phyloP scores from a whole-genome alignment of 2,797 vertebrate genomes.

The Acanthurus leucopareius region DNA sequence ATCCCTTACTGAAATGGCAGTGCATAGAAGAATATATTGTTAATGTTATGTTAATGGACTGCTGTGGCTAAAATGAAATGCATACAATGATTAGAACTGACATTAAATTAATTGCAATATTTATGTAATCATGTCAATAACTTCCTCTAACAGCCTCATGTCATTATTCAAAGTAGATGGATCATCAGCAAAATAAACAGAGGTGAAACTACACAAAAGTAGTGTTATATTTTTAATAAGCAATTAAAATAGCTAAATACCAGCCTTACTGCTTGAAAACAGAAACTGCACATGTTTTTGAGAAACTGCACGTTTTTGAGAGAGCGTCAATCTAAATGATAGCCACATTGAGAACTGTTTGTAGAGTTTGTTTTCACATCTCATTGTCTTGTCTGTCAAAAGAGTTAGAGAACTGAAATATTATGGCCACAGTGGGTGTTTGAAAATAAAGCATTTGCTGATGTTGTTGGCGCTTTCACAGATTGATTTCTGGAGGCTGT shows the following conservation, averaged over 20 bases:
- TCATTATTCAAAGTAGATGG: conserved; percentile 23
- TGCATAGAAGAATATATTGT: conserved; percentile 43
- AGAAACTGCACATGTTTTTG: background rate
- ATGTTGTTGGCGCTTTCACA: conserved; percentile 4
- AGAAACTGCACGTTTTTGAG: background rate
- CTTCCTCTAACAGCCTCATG: conserved; percentile 4
- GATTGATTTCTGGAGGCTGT: conserved; percentile 23
- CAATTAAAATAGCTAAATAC: conserved; percentile 9
- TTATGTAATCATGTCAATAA: conserved; percentile 50
- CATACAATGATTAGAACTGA: conserved; percentile 48
- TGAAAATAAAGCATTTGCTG: conserved; percentile 13
- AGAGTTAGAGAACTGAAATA: conserved; percentile 15
- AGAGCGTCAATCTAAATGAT: background rate
- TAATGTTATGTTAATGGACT: conserved; percentile 52
- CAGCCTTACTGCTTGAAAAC: conserved; percentile 3
- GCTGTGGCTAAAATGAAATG: conserved; percentile 43
- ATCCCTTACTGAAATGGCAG: conserved; percentile 18
- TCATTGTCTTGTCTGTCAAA: conserved; percentile 30
- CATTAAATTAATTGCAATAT: conserved; percentile 38
- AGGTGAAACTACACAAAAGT: conserved; percentile 11
- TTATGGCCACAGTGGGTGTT: conserved; percentile 14
- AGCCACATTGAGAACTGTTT: background rate
- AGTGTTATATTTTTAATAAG: conserved; percentile 21
- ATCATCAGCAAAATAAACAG: conserved; percentile 20
- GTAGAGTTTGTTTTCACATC: conserved; percentile 14